Base-by-base conservation (phyloP, 2,888 invertebrate genomes). In the Palloptera scutellata region DNA sequence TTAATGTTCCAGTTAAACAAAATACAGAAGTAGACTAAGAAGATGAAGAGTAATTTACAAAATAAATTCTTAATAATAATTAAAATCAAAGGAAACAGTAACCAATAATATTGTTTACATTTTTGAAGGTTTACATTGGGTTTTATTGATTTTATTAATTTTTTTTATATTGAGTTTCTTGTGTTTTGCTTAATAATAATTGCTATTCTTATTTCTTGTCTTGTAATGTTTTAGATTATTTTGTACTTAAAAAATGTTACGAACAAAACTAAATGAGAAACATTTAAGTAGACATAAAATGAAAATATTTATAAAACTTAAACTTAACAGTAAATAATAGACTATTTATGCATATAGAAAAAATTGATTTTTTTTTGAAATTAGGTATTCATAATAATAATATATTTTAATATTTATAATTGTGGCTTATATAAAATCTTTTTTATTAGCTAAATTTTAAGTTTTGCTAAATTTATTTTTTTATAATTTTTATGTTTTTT, bases 221-320 rank as follows among this genome's bases (percentile, higher is more conserved):
- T 15, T 53, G 12, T 53, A 30, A 11, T 51, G 3, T 30, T 20
- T 61, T 41, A 67, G 64, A 66, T 69, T 70, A 70, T 65, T 73
- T 72, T 73, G 73, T 73, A 73, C 73, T 73, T 65, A 73, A 73
- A 72, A 63, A 68, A 67, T 61, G 53, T 52, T 52, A 53, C 54
- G 64, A 51, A 43, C 41, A 60, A 61, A 61, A 62, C 48, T 13
- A 45, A 9, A 67, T 55, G 17, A 64, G 54, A 30, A 5, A 48
- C n/a, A 13, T 61, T 20, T 54, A 19, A 60, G 63, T 57, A 54
- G 15, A 42, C 48, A 59, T 15, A 51, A 62, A 45, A 19, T 60
- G 30, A 55, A 8, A 30, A 30, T 30, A 30, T 4, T 30, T 30
- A 30, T 4, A 42, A 40, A 59, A 17, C 66, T 52, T 19, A 48